Conservation (phyloP, 1,140 invertebrate genomes). For the Rhyacophila brunnea region DNA sequence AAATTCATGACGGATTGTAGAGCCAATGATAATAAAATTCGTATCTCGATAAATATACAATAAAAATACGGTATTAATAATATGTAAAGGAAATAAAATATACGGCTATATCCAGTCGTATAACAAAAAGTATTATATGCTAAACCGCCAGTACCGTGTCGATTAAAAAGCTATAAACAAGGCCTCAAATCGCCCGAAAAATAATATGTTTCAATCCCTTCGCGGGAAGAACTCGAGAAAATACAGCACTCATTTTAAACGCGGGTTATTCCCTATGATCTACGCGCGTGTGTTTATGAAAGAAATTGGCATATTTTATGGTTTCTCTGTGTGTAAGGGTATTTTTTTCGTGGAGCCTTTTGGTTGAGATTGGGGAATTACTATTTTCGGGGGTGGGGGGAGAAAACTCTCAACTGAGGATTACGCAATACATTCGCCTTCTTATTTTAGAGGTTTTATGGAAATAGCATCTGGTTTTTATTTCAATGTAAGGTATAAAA, state of each 20-base stretch:
- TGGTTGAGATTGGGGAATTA: neutral
- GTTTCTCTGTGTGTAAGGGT: neutral
- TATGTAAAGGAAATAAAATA: too few relatives aligned
- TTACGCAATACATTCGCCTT: neutral
- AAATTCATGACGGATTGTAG: too few relatives aligned
- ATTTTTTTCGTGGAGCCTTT: slow-evolving; percentile 3
- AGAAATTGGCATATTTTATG: slow-evolving; percentile 19
- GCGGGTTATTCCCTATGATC: slow-evolving; percentile 6
- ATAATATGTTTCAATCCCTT: slow-evolving; percentile 36
- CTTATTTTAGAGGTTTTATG: slow-evolving; percentile 8
- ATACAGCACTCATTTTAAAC: neutral
- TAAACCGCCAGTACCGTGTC: slow-evolving; percentile 17
- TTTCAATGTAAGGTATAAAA: too few relatives aligned
- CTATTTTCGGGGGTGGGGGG: neutral
- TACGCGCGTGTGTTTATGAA: slow-evolving; percentile 26
- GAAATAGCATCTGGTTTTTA: neutral
- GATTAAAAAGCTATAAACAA: slow-evolving; percentile 34
- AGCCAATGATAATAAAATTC: too few relatives aligned
- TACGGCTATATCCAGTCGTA: neutral
- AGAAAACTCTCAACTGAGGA: neutral
- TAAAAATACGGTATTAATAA: too few relatives aligned
- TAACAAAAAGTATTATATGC: slow-evolving; percentile 18
- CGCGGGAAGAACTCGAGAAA: neutral
- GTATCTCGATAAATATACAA: too few relatives aligned
- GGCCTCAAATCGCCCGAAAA: slow-evolving; percentile 30